Evolutionary conservation across 1,140 invertebrate genomes (phyloP).

Genomic region (Cyphomyrmex costatus): DNA sequence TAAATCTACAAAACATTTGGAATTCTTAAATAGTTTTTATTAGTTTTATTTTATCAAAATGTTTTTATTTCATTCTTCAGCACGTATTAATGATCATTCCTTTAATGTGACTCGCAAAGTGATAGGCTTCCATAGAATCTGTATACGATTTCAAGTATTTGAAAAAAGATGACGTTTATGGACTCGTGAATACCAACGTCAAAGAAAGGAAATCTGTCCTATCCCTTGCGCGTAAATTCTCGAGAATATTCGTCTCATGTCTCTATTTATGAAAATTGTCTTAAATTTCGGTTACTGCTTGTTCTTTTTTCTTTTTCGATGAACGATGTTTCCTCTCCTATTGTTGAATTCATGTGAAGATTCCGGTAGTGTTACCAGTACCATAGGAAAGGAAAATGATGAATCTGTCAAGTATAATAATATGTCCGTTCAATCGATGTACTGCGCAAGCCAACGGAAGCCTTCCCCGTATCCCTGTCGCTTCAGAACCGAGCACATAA

Average conservation of each 20-base stretch:
- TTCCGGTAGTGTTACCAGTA: conserved; percentile 70
- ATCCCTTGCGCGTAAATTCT: conserved; percentile 60
- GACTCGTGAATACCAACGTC: conserved; percentile 66
- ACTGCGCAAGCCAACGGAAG: conserved; percentile 99
- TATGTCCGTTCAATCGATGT: conserved; percentile 93
- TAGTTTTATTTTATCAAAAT: conserved; percentile 83
- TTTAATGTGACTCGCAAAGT: conserved; percentile 73
- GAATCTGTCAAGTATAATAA: conserved; percentile 78
- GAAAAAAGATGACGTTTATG: conserved; percentile 39
- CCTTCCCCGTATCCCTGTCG: conserved; percentile 99
- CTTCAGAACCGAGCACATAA: conserved; percentile 99
- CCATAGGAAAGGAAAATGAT: conserved; percentile 76
- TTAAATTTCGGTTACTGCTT: conserved; percentile 30
- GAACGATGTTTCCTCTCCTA: conserved; percentile 66
- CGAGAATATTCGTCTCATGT: conserved; percentile 55
- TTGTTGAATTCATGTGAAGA: conserved; percentile 64
- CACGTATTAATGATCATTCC: conserved; percentile 67
- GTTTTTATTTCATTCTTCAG: conserved; percentile 79
- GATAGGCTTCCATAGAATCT: conserved; percentile 68
- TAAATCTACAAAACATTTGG: conserved; percentile 74
- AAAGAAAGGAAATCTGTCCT: conserved; percentile 74
- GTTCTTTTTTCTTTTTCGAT: conserved; percentile 24
- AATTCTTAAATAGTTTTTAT: conserved; percentile 83
- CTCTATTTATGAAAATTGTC: conserved; percentile 65
- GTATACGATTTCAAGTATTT: conserved; percentile 66